Evolutionary conservation across 2,113 vertebrate genomes (phyloP).

Genomic region (Scopus umbretta): DNA sequence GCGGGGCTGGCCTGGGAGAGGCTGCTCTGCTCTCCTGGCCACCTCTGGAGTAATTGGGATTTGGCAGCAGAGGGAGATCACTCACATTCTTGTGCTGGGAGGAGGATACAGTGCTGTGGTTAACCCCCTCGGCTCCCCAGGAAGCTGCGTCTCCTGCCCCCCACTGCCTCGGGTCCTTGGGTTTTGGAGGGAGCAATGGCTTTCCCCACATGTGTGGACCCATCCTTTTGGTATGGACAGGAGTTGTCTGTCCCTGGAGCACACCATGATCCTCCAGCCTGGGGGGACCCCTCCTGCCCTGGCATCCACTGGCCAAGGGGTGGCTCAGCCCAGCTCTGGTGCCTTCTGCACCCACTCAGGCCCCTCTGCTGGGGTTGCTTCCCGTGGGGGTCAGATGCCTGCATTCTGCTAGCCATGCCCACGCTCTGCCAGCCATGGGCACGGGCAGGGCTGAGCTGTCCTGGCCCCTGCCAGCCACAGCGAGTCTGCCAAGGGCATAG

Average conservation of each 20-base stretch:
- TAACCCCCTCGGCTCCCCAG: not conserved
- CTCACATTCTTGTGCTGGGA: not conserved
- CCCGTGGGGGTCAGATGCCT: not conserved
- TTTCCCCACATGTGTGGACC: not conserved
- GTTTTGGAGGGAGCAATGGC: not conserved
- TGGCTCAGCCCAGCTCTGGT: not conserved
- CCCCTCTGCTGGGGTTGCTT: not conserved
- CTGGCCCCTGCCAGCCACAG: not conserved
- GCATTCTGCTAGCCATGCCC: not conserved
- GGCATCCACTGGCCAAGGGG: not conserved
- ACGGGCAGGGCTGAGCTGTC: not conserved
- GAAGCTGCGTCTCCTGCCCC: not conserved
- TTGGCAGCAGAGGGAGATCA: not conserved
- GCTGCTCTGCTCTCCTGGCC: not conserved
- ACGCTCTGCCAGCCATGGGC: not conserved
- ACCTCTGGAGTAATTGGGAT: not conserved
- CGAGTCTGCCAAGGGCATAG: not conserved
- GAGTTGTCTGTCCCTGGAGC: not conserved
- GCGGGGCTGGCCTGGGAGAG: not conserved
- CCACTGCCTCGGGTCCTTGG: not conserved
- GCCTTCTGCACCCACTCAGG: not conserved
- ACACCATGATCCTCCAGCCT: not conserved
- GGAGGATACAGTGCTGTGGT: not conserved
- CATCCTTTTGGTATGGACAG: fast-evolving
- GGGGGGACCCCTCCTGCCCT: not conserved